phyloP scores from a whole-genome alignment of 2,888 invertebrate genomes.

The Nyleta sp. region DNA sequence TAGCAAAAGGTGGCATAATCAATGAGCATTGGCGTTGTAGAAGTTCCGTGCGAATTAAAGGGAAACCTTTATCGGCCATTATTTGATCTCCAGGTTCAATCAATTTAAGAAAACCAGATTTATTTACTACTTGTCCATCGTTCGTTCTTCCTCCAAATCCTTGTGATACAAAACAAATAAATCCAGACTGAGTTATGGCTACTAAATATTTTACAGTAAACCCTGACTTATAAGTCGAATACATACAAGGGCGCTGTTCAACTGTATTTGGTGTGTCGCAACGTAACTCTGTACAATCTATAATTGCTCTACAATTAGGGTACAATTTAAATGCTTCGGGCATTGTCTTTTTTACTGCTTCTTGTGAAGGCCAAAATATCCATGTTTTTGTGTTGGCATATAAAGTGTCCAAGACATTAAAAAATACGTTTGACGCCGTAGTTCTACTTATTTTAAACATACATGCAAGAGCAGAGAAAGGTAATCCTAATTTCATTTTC shows the following conservation, averaged over 20 bases:
- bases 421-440: constrained; percentile 55
- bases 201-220: constrained; percentile 66
- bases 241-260: constrained; percentile 62
- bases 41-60: constrained; percentile 1
- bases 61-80: constrained; percentile 40
- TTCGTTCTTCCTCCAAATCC: constrained; percentile 66
- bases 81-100: constrained; percentile 63
- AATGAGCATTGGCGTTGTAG: constrained; percentile 46
- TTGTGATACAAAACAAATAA: constrained; percentile 68
- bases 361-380: constrained; percentile 65
- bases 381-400: constrained; percentile 50
- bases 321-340: constrained; percentile 50
- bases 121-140: constrained; percentile 66
- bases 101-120: constrained; percentile 67
- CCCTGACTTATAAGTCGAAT: constrained; percentile 57
- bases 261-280: constrained; percentile 53
- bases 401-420: constrained; percentile 50
- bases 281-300: constrained; percentile 60
- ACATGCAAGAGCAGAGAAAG: constrained; percentile 46
- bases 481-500: constrained; percentile 58
- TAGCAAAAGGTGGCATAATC: constrained; percentile 64
- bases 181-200: constrained; percentile 64
- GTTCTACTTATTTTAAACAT: constrained; percentile 42
- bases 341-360: constrained; percentile 54
- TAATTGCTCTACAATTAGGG: constrained; percentile 57